Base-by-base conservation (phyloP, 2,113 vertebrate species). In the Dasyprocta punctata region DNA sequence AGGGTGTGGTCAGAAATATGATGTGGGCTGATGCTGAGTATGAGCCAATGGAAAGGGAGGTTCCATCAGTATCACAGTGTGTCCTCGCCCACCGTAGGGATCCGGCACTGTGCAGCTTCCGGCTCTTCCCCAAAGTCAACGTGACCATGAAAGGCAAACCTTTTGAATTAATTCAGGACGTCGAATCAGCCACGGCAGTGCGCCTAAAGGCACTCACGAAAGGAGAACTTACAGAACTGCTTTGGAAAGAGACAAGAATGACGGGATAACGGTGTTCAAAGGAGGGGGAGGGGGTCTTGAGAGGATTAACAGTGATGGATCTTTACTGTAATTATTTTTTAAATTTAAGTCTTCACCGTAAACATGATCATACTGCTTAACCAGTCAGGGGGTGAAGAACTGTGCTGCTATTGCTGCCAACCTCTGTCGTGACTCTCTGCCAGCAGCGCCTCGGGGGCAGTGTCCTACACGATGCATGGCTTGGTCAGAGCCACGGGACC, bases 61-160 rank as follows among this genome's bases (percentile, higher is more conserved):
- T 44, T 78, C 0, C 14, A 3, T 1, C 0, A 33, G 0, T 4
- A 3, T 47, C 73, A 17, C 73, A 47, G 13, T 1, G 6, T 7
- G 26, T 30, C 41, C 41, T 30, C 14, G 7, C 17, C 44, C 26
- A 4, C 75, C 44, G 17, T 28, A 8, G 7, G 44, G 28, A 33
- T 26, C 44, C 33, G 75, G 6, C 13, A 17, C 44, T 9, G 13
- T 30, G 38, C 44, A 19, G 16, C 28, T 44, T 17, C 75, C 9
- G 28, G 26, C 13, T 33, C 5, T 49, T 49, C 28, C 75, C 44
- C 12, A 77, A 78, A 33, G 44, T 30, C 44, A 78, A 33, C 33
- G 9, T 17, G 75, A 78, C 28, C 75, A 49, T 9, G 75, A 30
- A 78, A 78, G 28, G 44, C 49, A 49, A 78, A 78, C 75, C 17